Evolutionary conservation across 2,113 vertebrate genomes (phyloP), one percentile per base, ranked within the genome.

Genomic region (Odontophorus gujanensis): DNA sequence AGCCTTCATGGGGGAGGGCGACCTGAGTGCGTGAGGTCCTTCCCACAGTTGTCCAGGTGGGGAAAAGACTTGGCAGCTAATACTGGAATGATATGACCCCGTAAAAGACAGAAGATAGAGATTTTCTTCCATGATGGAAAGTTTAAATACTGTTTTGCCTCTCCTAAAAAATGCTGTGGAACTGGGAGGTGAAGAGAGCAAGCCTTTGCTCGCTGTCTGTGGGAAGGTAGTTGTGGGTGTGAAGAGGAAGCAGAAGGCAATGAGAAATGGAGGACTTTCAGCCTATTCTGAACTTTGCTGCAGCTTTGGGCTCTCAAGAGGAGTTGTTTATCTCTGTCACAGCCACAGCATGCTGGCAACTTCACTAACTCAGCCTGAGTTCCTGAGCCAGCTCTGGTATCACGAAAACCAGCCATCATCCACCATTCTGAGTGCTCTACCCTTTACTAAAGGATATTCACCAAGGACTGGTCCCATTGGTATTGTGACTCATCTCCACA

Each of bases 1-100:
- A 63, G 42, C 43, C 87, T 87, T 50, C 22, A 9, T 45, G 18
- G 55, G 68, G 83, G 40, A 59, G 61, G 91, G 38, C 16, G 82
- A 53, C 57, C 68, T 78, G 91, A 83, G 61, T 65, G 93, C 81
- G 93, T 95, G 95, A 91, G 91, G 87, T 95, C 93, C 72, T 92
- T 48, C 76, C 68, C 30, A 48, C 43, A 87, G 91, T 91, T 91
- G 66, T 85, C 50, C 80, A 94, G 72, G 87, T 92, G 72, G 81
- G 71, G 50, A 91, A 85, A 82, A 85, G 48, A 50, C 47, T 91
- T 95, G 94, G 89, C 81, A 91, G 55, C 62, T 66, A 50, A 66
- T 26, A 50, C 25, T 0, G 5, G 59, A 95, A 80, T 82, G 4
- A 74, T 83, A 61, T 16, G 66, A 86, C 51, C 79, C 68, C 81